Base-by-base conservation (phyloP, 2,797 vertebrate species). In the Lepus townsendii region DNA sequence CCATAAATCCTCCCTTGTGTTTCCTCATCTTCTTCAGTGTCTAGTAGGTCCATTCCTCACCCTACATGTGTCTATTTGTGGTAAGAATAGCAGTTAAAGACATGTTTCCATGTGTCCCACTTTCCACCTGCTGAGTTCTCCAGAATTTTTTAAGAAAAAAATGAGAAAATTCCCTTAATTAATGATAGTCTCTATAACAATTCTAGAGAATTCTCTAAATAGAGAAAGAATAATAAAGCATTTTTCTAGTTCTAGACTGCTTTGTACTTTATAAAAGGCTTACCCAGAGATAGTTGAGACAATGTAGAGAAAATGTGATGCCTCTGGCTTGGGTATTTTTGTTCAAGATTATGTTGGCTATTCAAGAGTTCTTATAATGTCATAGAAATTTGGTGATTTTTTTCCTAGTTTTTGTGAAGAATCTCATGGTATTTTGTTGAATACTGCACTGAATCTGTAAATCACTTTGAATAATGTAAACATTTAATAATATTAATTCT, bases 241-340 rank as follows among this genome's bases (percentile, higher is more conserved):
- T 7, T 19, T 77, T 93, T 78, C 32, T 27, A 86, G 16, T 95
- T 91, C 57, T 86, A 30, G 88, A 78, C 38, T 78, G 35, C 26
- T 83, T 75, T 78, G 9, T 84, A 78, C 30, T 47, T 85, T 83
- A 86, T 72, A 78, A 77, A 90, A 50, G 47, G 27, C 9, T 13
- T 60, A 32, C n/a, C 82, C n/a, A 84, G 68, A 83, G 52, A 86
- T 78, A 87, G 42, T 38, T 19, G 42, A 83, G 42, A 78, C 3
- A 32, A 42, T 7, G 22, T 30, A 71, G 24, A 50, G 16, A 86
- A 63, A 72, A 84, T 57, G 50, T 47, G 42, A 9, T 47, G 8
- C 42, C 42, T 47, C 42, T 47, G 42, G 42, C 42, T 47, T 47
- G 8, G 42, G 42, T 47, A 47, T 47, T 47, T 47, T 47, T 47